Conservation (phyloP, 2,113 vertebrate species). For the Athene noctua region DNA sequence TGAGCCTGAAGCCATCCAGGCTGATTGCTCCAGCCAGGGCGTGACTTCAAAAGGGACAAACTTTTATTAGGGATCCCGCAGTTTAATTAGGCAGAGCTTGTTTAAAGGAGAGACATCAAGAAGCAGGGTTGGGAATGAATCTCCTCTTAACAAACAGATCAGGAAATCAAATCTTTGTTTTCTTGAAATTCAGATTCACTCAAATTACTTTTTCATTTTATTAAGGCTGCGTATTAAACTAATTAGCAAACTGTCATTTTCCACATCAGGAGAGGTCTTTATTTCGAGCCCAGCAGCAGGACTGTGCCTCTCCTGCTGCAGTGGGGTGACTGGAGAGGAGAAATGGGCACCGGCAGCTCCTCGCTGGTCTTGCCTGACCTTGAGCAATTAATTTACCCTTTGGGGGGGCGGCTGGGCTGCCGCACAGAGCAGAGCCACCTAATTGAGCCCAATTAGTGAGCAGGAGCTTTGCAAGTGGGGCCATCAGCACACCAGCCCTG, state of each 20-base stretch:
- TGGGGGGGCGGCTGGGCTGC: background rate
- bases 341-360: background rate
- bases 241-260: conserved; percentile 67
- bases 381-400: conserved; percentile 43
- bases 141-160: conserved; percentile 58
- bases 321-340: background rate
- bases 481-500: background rate
- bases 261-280: conserved; percentile 55
- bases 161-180: conserved; percentile 72
- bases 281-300: conserved; percentile 59
- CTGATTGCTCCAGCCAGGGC: background rate
- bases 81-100: conserved; percentile 54
- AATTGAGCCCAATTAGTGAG: conserved; percentile 60
- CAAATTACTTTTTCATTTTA: conserved; percentile 61
- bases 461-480: background rate
- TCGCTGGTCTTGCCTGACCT: conserved; percentile 23
- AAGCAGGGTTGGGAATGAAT: conserved; percentile 22
- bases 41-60: conserved; percentile 33
- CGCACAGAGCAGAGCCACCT: background rate
- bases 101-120: conserved; percentile 54
- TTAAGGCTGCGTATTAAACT: conserved; percentile 69
- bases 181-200: conserved; percentile 68
- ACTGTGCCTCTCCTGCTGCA: background rate
- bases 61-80: conserved; percentile 27
- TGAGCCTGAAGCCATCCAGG: background rate